These are phyloP conservation scores for Heliconius nattereri DNA, from an alignment of 1,140 invertebrate species.

Conservation along the genomic window DNA sequence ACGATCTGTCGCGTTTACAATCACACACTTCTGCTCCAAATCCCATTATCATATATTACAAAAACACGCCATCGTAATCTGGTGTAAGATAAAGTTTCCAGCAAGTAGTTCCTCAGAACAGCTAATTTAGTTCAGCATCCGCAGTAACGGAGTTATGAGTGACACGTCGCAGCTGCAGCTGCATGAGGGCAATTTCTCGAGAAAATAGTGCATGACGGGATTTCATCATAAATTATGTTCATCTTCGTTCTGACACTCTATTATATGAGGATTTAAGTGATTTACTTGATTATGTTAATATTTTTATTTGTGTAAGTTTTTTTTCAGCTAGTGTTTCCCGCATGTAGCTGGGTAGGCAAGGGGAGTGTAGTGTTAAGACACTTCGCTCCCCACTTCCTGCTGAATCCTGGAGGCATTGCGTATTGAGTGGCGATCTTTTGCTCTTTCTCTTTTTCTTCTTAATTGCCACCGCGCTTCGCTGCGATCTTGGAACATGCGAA, in stretches of 20 bases:
- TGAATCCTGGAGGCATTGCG: too few relatives aligned
- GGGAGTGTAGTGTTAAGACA: too few relatives aligned
- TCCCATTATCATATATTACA: conserved; percentile 7
- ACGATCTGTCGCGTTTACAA: too few relatives aligned
- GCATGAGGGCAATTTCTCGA: conserved; percentile 39
- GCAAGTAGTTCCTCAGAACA: conserved; percentile 10
- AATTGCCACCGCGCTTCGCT: too few relatives aligned
- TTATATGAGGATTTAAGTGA: neutral
- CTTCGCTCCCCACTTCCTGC: too few relatives aligned
- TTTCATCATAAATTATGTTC: conserved; percentile 26
- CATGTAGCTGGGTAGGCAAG: too few relatives aligned
- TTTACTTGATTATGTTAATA: neutral
- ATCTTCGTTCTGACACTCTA: conserved; percentile 11
- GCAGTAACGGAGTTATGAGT: conserved; percentile 43
- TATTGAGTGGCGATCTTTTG: too few relatives aligned
- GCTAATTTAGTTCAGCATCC: conserved; percentile 30
- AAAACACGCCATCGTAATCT: neutral
- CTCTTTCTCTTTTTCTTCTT: too few relatives aligned
- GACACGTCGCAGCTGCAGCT: conserved; percentile 47
- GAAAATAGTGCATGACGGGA: conserved; percentile 34
- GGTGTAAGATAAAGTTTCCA: conserved; percentile 5
- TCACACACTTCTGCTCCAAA: neutral
- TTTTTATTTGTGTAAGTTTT: neutral
- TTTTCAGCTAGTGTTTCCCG: too few relatives aligned
- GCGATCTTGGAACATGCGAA: too few relatives aligned